These are phyloP conservation scores for Penaeus chinensis DNA, from an alignment of 1,140 invertebrate species.

Conservation along the genomic window DNA sequence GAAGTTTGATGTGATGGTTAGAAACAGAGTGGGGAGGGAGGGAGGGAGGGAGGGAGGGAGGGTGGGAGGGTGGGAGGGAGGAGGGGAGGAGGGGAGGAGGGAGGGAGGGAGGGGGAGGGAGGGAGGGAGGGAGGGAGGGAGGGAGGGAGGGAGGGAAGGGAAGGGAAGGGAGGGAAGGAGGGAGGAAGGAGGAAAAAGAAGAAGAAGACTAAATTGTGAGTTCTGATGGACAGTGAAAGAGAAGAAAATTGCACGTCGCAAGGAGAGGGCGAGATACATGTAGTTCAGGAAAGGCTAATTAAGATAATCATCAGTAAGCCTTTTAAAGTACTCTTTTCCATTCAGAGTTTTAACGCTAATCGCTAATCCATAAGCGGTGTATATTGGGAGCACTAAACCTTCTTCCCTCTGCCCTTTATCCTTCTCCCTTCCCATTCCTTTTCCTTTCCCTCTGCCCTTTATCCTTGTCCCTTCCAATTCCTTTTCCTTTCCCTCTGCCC, in stretches of 20 bases:
- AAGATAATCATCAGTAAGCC: too few species aligned
- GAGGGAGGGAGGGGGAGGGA: not conserved
- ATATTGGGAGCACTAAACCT: too few species aligned
- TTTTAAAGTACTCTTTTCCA: too few species aligned
- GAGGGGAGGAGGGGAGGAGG: not conserved
- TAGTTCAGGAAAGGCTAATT: not conserved
- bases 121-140: not conserved
- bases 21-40: too few species aligned
- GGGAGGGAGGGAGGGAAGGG: not conserved
- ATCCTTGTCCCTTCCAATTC: too few species aligned
- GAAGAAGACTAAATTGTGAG: not conserved
- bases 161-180: not conserved
- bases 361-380: too few species aligned
- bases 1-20: not conserved
- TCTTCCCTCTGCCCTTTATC: too few species aligned
- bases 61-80: not conserved
- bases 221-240: not conserved
- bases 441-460: too few species aligned
- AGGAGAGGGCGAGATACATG: not conserved
- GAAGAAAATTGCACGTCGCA: not conserved
- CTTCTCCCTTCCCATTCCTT: too few species aligned
- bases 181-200: not conserved
- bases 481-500: too few species aligned
- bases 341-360: too few species aligned
- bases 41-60: not conserved